phyloP scores from a whole-genome alignment of 2,888 invertebrate species.

The Entomobrya proxima region DNA sequence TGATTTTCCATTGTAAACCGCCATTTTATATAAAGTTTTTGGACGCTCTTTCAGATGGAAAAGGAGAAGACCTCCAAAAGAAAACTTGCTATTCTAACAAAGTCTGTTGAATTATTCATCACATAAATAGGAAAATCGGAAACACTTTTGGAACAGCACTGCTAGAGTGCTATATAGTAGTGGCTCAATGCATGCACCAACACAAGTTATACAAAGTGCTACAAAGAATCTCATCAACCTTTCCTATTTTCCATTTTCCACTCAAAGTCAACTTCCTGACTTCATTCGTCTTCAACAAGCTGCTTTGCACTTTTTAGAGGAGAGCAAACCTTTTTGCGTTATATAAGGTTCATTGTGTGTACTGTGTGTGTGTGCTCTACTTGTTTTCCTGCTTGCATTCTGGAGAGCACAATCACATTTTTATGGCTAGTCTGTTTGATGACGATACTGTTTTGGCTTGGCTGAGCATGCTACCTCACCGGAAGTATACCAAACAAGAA shows the following conservation, averaged over 20 bases:
- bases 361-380: neutral
- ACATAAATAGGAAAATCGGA: constrained; percentile 72
- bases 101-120: constrained; percentile 72
- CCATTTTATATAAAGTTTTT: neutral
- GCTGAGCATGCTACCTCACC: neutral
- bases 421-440: neutral
- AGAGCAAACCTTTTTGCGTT: neutral
- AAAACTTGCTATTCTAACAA: neutral
- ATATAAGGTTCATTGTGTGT: neutral
- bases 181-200: neutral
- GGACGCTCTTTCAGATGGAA: constrained; percentile 14
- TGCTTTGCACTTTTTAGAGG: neutral
- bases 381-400: no score
- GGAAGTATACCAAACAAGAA: neutral
- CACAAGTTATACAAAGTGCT: constrained; percentile 14
- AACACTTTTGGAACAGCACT: constrained; percentile 58
- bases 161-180: neutral
- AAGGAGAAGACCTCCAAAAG: constrained; percentile 29
- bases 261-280: neutral
- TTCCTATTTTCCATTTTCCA: constrained; percentile 17
- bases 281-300: neutral
- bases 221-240: constrained; percentile 40
- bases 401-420: neutral
- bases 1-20: neutral
- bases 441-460: neutral